Base-by-base conservation (phyloP, 2,113 vertebrate genomes). In the Bos taurus region DNA sequence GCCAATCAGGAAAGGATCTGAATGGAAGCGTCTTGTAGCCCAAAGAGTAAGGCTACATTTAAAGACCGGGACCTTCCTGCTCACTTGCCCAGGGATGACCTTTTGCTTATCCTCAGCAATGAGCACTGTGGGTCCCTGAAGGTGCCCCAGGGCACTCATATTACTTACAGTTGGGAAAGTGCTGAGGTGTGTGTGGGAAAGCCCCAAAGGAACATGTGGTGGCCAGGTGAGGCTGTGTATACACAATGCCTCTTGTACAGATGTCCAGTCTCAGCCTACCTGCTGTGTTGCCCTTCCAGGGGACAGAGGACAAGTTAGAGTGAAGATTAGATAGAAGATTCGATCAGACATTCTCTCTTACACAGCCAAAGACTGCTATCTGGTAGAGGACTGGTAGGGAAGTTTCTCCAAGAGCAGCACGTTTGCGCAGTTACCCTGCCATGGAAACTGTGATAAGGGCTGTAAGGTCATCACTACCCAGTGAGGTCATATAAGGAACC, bases 321-420 rank as follows among this genome's bases (percentile, higher is more conserved):
- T 94, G 46, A 74, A 97, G 94, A 48, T 48, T 13, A 48, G 11
- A 48, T 95, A 96, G 46, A 97, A 59, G 62, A 97, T 96, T 43
- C 14, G 33, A n/a, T 97, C 85, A 78, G 83, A 94, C 89, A 97
- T 97, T 97, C 88, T 97, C 60, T 87, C 60, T 90, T 25, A 94
- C n/a, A 30, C 60, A 88, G 48, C 57, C 60, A 78, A 52, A 77
- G 57, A 52, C 17, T 50, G 54, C 46, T 92, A 2, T 82, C 80
- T 82, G 6, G 30, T 28, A 90, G 59, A 90, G 81, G 97, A 94
- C 28, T 77, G 36, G 43, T 46, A 78, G 64, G 48, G 52, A 91
- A 50, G 30, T 43, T 86, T 89, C n/a, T 30, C 64, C 1, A 4
- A 74, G 40, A 71, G 30, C 7, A 87, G 19, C 17, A 85, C 0